These are phyloP conservation scores for Meteorus colon DNA, from an alignment of 2,888 invertebrate genomes.

Conservation along the genomic window DNA sequence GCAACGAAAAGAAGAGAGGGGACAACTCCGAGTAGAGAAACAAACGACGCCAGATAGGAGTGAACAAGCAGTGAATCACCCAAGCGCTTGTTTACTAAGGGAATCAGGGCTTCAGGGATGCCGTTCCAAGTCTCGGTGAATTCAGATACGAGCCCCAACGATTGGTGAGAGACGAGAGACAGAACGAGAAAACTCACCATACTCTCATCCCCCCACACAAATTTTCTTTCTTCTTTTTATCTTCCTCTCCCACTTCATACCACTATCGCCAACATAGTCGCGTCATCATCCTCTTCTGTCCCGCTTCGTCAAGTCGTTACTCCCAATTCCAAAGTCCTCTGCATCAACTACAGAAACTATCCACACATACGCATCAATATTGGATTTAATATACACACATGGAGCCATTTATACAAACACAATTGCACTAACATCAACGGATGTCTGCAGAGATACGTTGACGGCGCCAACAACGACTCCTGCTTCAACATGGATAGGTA, in stretches of 20 bases:
- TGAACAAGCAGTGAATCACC: slow-evolving; percentile 72
- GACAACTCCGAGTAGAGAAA: slow-evolving; percentile 62
- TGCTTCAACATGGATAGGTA: slow-evolving; percentile 6
- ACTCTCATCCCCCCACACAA: too few relatives aligned
- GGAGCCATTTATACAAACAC: background rate
- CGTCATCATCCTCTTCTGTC: background rate
- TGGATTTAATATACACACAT: slow-evolving; percentile 7
- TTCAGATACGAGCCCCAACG: slow-evolving; percentile 57
- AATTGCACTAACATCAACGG: background rate
- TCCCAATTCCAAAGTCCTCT: slow-evolving; percentile 4
- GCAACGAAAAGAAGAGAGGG: background rate
- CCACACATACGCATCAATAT: slow-evolving; percentile 11
- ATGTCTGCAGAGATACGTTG: slow-evolving; percentile 23
- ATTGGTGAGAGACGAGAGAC: background rate
- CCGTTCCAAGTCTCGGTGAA: slow-evolving; percentile 63
- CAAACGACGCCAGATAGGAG: slow-evolving; percentile 70
- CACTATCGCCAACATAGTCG: slow-evolving; percentile 18
- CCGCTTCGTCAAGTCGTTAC: slow-evolving; percentile 17
- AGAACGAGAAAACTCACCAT: background rate
- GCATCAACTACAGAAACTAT: slow-evolving; percentile 21
- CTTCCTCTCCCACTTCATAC: background rate
- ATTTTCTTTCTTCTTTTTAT: too few relatives aligned
- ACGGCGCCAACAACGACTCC: slow-evolving; percentile 28
- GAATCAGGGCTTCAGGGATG: slow-evolving; percentile 71
- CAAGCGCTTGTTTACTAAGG: slow-evolving; percentile 72